A percentile compares a stretch with the other conserved stretches of the same genome.
phyloP scores from a whole-genome alignment of 2,113 vertebrate species.

The Cheilinus undulatus region DNA sequence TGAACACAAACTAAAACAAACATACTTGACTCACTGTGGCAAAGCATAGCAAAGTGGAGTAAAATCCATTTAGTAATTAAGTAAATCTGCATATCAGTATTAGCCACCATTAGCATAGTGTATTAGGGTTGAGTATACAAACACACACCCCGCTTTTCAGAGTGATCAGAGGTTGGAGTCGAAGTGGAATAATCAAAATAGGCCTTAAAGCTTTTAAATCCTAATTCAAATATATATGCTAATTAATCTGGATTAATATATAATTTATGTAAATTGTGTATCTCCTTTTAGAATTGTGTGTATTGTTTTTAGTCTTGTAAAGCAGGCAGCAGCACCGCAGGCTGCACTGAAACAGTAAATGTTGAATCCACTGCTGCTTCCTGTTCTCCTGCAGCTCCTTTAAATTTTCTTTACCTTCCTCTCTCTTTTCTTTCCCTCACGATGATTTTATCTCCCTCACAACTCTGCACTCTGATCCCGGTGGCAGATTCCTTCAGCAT shows the following conservation, averaged over 20 bases:
- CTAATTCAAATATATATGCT: constrained; percentile 86
- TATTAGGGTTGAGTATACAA: constrained; percentile 76
- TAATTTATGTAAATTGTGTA: constrained; percentile 80
- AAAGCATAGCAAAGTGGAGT: constrained; percentile 67
- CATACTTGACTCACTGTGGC: constrained; percentile 73
- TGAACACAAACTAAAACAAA: constrained; percentile 78
- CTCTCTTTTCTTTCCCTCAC: constrained; percentile 40
- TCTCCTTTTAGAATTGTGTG: constrained; percentile 55
- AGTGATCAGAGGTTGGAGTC: constrained; percentile 74
- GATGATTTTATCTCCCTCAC: constrained; percentile 64
- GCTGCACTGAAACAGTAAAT: constrained; percentile 26
- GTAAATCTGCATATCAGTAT: constrained; percentile 84
- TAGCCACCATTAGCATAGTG: constrained; percentile 81
- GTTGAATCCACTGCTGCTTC: constrained; percentile 31
- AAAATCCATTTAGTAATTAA: constrained; percentile 82
- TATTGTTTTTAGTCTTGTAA: constrained; percentile 60
- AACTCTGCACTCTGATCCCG: constrained; percentile 57
- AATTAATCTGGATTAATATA: constrained; percentile 83
- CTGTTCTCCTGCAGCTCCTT: constrained; percentile 17
- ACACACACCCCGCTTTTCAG: constrained; percentile 71
- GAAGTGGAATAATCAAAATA: constrained; percentile 81
- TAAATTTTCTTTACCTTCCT: constrained; percentile 47
- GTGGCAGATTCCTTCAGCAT: constrained; percentile 75
- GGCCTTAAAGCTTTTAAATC: constrained; percentile 81
- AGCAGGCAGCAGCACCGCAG: constrained; percentile 17